These are phyloP conservation scores for Hetaerina americana DNA, from an alignment of 1,140 invertebrate genomes.

Conservation along the genomic window DNA sequence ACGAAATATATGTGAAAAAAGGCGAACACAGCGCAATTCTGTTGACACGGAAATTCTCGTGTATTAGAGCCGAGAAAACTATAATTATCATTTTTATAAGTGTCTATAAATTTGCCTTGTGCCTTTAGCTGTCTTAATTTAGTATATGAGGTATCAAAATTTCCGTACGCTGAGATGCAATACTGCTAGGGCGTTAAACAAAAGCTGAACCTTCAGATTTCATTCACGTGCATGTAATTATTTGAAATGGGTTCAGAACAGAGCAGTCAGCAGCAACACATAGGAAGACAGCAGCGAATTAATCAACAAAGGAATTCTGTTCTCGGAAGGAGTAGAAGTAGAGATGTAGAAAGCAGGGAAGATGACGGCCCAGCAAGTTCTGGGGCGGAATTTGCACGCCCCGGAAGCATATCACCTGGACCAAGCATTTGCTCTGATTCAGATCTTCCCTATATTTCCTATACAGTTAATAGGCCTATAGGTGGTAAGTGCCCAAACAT, in stretches of 20 bases:
- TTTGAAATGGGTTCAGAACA: not conserved
- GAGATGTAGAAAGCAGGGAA: not conserved
- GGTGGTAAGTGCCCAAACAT: constrained; percentile 50
- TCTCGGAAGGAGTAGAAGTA: not conserved
- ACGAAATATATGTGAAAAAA: too few relatives aligned
- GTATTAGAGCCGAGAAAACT: too few relatives aligned
- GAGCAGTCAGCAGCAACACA: not conserved
- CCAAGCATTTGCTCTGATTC: constrained; percentile 78
- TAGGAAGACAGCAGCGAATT: not conserved
- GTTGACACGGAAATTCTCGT: too few relatives aligned
- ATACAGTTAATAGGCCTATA: constrained; percentile 83
- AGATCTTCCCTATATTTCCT: constrained; percentile 88
- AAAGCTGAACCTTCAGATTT: too few relatives aligned
- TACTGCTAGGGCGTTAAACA: too few relatives aligned
- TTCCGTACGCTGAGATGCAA: too few relatives aligned
- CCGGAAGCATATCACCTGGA: constrained; percentile 39
- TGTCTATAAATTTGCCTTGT: too few relatives aligned
- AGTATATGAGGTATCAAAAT: too few relatives aligned
- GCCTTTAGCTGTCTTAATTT: too few relatives aligned
- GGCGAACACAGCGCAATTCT: too few relatives aligned
- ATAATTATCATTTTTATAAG: too few relatives aligned
- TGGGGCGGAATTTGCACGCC: not conserved
- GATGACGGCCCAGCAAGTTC: not conserved
- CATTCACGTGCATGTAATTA: too few relatives aligned
- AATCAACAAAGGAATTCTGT: not conserved